Base-by-base conservation (phyloP, 1,140 invertebrate genomes). In the Drosophila arizonae region DNA sequence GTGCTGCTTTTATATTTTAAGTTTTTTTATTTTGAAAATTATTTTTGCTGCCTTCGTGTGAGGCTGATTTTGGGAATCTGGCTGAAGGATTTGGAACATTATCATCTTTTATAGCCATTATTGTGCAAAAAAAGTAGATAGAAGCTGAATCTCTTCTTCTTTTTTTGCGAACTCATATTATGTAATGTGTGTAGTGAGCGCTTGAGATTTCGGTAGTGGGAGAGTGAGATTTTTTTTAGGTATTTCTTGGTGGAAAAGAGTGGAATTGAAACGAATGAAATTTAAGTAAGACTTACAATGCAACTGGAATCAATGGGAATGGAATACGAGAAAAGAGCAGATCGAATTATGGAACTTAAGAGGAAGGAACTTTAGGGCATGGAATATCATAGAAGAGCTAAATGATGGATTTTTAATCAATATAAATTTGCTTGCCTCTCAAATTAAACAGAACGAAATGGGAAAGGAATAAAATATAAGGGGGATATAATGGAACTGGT, bases 21-120 rank as follows among this genome's bases (percentile, higher is more conserved):
- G 36, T 43, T 77, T 77, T 62, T 17, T 17, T 45, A 17, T 46
- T 79, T 73, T 68, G 69, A 54, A 72, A 84, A 79, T 76, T 64
- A 72, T 84, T 79, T 72, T 70, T 21, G 24, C 41, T 17, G 63
- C 63, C n/a, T 51, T n/a, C 61, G 62, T 50, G 26, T 56, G 48
- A 57, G 48, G 62, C 82, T 81, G 75, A 60, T 78, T 67, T 81
- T 81, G 78, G 76, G 79, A 86, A 86, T 86, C 82, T 86, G 79
- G 72, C 15, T 65, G 82, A 86, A 87, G 82, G 79, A 86, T 86
- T 86, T 61, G 52, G 68, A 66, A 67, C 76, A 86, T 86, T 86
- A 86, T 86, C 84, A 77, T 87, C 71, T 73, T 73, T 73, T 69
- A 73, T 69, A 62, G 76, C 84, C 79, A 86, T 86, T 86, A 86